A percentile compares a stretch with the other conserved stretches of the same genome.
These are phyloP conservation scores for Sphenopsis melanotis DNA, from an alignment of 2,797 vertebrate species.

Conservation along the genomic window DNA sequence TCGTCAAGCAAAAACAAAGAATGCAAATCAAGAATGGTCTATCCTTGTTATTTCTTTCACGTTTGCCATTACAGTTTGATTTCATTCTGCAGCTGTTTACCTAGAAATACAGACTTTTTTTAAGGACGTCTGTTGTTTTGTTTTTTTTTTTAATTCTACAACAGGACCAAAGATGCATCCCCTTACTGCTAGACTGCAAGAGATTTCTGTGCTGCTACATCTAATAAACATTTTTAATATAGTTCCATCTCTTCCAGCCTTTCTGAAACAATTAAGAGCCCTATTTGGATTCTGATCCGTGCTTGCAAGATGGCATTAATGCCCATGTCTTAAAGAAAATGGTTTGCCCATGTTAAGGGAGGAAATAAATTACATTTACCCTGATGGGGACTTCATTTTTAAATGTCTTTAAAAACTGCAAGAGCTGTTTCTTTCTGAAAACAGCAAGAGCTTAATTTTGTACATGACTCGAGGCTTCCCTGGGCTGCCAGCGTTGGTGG, in stretches of 20 bases:
- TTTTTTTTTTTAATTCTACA: background rate
- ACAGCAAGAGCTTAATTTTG: background rate
- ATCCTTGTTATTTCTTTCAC: background rate
- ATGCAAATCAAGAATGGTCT: background rate
- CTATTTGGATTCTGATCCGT: background rate
- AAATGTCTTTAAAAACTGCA: background rate
- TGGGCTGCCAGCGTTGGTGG: rapidly evolving
- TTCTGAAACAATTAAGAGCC: background rate
- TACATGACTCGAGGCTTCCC: background rate
- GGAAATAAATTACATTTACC: background rate
- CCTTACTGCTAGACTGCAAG: background rate
- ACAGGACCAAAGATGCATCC: background rate
- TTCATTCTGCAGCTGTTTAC: background rate
- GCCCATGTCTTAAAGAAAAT: background rate
- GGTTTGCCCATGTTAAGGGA: background rate
- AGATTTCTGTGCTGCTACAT: background rate
- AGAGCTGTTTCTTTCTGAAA: background rate
- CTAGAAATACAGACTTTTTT: background rate
- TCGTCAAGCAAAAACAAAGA: background rate
- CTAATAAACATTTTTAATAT: background rate
- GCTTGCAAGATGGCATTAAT: background rate
- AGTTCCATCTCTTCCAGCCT: background rate
- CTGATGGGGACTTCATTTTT: background rate
- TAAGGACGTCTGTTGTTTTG: background rate
- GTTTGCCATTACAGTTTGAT: background rate